Percentiles rank a stretch among this genome's conserved stretches.
Evolutionary conservation across 2,888 invertebrate genomes (phyloP).

Genomic region (Ophion ventricosus): DNA sequence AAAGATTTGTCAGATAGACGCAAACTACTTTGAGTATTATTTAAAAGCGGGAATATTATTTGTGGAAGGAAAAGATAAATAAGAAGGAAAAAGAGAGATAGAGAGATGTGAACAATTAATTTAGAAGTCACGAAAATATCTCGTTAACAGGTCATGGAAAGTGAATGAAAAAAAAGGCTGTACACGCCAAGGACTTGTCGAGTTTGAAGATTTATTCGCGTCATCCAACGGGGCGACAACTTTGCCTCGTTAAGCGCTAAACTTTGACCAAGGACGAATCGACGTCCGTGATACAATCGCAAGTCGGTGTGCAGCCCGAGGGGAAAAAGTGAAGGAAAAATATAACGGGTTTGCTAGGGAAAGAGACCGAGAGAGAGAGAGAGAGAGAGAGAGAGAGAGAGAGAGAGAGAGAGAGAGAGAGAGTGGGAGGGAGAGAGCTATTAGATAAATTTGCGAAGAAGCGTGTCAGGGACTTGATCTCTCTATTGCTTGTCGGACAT

Average conservation of each 20-base stretch:
- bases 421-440: neutral
- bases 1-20: conserved; percentile 11
- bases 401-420: neutral
- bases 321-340: neutral
- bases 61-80: conserved; percentile 9
- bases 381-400: neutral
- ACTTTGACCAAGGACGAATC: neutral
- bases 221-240: conserved; percentile 3
- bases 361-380: neutral
- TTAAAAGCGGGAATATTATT: conserved; percentile 3
- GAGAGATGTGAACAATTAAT: neutral
- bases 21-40: conserved; percentile 40
- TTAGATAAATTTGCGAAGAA: neutral
- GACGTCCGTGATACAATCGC: neutral
- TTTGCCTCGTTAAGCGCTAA: conserved; percentile 13
- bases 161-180: neutral
- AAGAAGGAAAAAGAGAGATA: neutral
- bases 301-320: neutral
- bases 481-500: neutral
- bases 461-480: neutral
- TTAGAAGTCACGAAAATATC: conserved; percentile 28
- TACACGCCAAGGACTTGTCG: conserved; percentile 1
- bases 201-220: conserved; percentile 2
- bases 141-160: neutral
- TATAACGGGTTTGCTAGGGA: neutral